A percentile compares a stretch with the other conserved stretches of the same genome.
phyloP scores from a whole-genome alignment of 2,113 vertebrate genomes.

The Lepus timidus region DNA sequence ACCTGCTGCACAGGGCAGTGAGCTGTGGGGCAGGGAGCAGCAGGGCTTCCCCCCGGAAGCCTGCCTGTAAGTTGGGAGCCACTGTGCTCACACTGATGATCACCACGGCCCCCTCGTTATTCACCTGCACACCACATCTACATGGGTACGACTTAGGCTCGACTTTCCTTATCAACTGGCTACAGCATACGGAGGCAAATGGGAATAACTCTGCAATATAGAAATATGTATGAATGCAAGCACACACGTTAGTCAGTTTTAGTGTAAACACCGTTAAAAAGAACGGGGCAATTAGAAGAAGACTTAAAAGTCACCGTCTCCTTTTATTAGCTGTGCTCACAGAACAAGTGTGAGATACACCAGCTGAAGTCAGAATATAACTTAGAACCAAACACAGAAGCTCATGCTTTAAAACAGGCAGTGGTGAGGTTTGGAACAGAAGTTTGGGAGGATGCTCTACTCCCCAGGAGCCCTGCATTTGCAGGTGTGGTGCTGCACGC shows the following conservation, averaged over 20 bases:
- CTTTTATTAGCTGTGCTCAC: not conserved
- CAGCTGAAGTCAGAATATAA: not conserved
- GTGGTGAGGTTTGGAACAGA: not conserved
- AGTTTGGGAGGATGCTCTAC: not conserved
- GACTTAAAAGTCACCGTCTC: conserved; percentile 27
- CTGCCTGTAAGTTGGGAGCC: not conserved
- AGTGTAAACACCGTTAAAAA: conserved; percentile 10
- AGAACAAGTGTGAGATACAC: conserved; percentile 28
- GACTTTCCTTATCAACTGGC: not conserved
- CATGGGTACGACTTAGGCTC: not conserved
- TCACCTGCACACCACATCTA: not conserved
- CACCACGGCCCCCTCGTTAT: not conserved
- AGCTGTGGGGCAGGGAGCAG: not conserved
- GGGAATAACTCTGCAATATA: not conserved
- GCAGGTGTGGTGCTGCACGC: accelerated
- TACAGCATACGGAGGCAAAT: not conserved
- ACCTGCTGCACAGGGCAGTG: not conserved
- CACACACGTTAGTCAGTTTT: not conserved
- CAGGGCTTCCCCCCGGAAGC: not conserved
- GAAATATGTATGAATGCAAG: conserved; percentile 25
- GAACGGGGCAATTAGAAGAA: not conserved
- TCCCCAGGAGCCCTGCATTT: accelerated
- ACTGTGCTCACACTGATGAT: not conserved
- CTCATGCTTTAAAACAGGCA: not conserved
- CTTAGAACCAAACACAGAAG: not conserved